Evolutionary conservation across 2,888 invertebrate genomes (phyloP), one percentile per base, ranked within the genome.

Genomic region (Drosophila recens): DNA sequence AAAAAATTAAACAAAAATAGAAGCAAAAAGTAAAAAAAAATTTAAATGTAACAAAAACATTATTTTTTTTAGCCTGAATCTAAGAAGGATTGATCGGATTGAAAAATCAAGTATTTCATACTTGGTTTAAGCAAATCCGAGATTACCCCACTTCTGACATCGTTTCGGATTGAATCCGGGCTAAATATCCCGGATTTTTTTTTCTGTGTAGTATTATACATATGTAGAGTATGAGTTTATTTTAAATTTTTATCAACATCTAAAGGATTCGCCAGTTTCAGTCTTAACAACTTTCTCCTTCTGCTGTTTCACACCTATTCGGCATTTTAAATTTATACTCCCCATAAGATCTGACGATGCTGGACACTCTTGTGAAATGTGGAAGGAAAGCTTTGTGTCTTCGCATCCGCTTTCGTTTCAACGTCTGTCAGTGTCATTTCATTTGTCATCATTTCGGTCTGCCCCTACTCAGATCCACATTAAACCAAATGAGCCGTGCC

Each of bases 401-500:
- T 67, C 33, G 63, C 67, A 57, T 57, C 33, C 61, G 64, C 73
- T 77, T 77, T 77, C 67, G 72, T 67, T 77, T 72, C 57, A 59
- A 52, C 64, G 61, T 72, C 72, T 66, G 59, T 61, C 58, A 46
- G 52, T 45, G 63, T 66, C 70, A 64, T 57, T 63, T 59, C 63
- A 79, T 74, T 79, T 70, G 76, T 77, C 80, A 75, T 66, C 63
- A 54, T 57, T 61, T 61, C 56, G 59, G 43, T 64, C 33, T 30
- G 58, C 17, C 66, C 48, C 70, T 70, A 53, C 56, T 59, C 79
- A 70, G 70, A 73, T 75, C 82, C 68, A 43, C 72, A 89, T 87
- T 84, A 77, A 89, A 9, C 71, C 85, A 74, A 85, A 85, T 89
- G 84, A 89, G 84, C 73, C 78, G 63, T 66, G 66, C 17, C 65